Percentiles rank a stretch among this genome's conserved stretches.
Conservation (phyloP, 2,113 vertebrate species). For the Lepus europaeus region DNA sequence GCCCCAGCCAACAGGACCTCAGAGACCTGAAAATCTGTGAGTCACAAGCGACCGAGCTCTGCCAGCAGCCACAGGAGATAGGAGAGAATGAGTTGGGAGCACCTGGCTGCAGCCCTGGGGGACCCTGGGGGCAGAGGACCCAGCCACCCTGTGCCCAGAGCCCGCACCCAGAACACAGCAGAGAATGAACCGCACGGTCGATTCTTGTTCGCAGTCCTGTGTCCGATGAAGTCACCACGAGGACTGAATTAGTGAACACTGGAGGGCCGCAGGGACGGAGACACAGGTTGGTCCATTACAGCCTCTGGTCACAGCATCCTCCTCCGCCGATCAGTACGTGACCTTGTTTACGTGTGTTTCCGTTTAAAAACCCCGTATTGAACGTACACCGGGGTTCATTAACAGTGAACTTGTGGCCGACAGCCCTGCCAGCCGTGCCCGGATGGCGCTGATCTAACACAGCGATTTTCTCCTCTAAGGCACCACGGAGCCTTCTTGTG, state of each 20-base stretch:
- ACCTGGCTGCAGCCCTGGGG: neutral
- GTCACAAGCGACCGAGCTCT: neutral
- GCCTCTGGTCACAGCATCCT: neutral
- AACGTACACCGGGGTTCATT: fast-evolving
- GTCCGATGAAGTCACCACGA: fast-evolving
- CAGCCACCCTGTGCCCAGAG: no score
- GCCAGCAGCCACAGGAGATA: fast-evolving
- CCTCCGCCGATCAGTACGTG: fast-evolving
- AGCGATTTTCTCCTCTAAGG: fast-evolving
- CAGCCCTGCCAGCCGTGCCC: fast-evolving
- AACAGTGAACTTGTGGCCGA: fast-evolving
- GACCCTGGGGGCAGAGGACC: neutral
- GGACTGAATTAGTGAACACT: neutral
- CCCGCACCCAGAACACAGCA: neutral
- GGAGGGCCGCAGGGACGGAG: neutral
- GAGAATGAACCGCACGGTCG: fast-evolving
- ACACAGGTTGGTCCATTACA: neutral
- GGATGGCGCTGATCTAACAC: fast-evolving
- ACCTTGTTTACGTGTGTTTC: neutral
- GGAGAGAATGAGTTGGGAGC: neutral
- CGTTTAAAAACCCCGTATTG: neutral
- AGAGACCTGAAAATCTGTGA: neutral
- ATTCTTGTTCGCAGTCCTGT: fast-evolving
- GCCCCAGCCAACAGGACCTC: neutral
- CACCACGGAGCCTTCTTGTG: fast-evolving